Percentiles rank a stretch among this genome's conserved stretches.
These are phyloP conservation scores for Galerucella pusilla DNA, from an alignment of 2,888 invertebrate species.

Conservation along the genomic window DNA sequence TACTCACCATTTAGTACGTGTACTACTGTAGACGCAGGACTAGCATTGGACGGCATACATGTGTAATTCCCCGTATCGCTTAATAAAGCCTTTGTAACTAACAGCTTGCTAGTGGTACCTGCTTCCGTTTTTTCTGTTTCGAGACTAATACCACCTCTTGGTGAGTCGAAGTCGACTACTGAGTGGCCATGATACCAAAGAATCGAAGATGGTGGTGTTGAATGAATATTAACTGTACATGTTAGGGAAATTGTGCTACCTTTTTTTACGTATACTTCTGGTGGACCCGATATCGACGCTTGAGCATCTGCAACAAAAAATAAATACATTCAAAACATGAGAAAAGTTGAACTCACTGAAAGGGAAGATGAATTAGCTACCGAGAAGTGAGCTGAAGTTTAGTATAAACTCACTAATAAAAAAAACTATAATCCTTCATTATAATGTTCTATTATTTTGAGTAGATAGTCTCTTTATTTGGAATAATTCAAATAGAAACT, in stretches of 20 bases:
- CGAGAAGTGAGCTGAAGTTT: neutral
- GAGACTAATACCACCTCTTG: constrained; percentile 86
- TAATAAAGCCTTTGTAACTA: constrained; percentile 86
- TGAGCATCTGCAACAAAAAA: constrained; percentile 78
- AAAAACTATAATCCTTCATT: no score
- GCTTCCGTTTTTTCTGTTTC: constrained; percentile 87
- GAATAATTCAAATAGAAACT: no score
- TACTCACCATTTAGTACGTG: constrained; percentile 86
- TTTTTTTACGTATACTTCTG: constrained; percentile 89
- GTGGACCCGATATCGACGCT: constrained; percentile 85
- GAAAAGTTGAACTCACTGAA: neutral
- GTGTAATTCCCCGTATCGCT: constrained; percentile 92
- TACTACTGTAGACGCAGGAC: constrained; percentile 84
- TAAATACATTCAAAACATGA: neutral
- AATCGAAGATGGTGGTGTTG: constrained; percentile 80
- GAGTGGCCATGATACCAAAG: constrained; percentile 87
- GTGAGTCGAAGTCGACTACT: constrained; percentile 86
- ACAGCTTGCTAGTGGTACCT: constrained; percentile 83
- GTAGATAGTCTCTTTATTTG: no score
- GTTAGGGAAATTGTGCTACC: constrained; percentile 91
- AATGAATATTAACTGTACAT: constrained; percentile 89
- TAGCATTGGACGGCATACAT: constrained; percentile 86
- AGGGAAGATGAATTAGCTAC: neutral
- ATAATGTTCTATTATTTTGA: no score
- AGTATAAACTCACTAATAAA: neutral